Conservation (phyloP, 2,797 vertebrate species). For the Heterohyrax brucei region DNA sequence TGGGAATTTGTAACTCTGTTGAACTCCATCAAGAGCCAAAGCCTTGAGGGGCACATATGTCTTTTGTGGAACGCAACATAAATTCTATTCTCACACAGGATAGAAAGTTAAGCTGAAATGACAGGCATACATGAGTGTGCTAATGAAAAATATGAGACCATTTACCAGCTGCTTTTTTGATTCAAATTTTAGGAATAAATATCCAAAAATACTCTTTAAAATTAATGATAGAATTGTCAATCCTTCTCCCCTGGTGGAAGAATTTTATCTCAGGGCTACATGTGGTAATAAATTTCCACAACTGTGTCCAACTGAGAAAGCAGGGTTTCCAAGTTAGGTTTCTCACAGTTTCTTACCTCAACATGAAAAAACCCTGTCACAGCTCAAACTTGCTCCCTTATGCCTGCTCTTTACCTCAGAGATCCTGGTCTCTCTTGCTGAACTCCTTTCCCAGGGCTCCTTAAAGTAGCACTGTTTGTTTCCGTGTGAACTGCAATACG, state of each 20-base stretch:
- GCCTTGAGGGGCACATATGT: neutral
- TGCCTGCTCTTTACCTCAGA: neutral
- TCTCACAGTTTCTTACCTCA: neutral
- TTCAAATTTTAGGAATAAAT: conserved; percentile 18
- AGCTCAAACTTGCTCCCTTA: neutral
- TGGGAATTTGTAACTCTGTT: neutral
- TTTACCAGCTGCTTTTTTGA: neutral
- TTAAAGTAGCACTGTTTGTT: neutral
- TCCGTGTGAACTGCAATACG: fast-evolving
- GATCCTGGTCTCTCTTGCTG: neutral
- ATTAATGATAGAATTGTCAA: conserved; percentile 2
- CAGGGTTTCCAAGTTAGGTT: neutral
- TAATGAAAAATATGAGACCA: neutral
- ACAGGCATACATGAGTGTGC: neutral
- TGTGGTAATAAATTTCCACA: neutral
- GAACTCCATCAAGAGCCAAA: conserved; percentile 4
- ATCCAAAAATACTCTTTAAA: conserved; percentile 1
- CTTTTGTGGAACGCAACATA: neutral
- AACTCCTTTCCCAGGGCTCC: neutral
- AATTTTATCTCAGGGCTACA: neutral
- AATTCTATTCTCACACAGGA: neutral
- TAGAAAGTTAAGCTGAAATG: conserved; percentile 5
- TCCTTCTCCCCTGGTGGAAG: neutral
- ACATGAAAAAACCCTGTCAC: neutral
- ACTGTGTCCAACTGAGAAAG: neutral